Base-by-base conservation (phyloP, 2,113 vertebrate species). In the Nothoprocta perdicaria region DNA sequence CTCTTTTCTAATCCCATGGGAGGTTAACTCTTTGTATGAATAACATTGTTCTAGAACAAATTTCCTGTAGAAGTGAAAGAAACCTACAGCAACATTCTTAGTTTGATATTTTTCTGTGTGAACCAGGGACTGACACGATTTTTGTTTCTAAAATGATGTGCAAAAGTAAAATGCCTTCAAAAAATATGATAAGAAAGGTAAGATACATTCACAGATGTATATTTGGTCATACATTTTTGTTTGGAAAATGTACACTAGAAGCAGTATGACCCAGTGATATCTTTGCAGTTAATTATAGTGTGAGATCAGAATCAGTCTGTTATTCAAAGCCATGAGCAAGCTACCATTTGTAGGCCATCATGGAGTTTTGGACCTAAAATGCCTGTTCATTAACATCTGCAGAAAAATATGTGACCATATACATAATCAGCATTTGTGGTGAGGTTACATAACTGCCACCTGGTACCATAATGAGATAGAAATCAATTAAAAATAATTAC, bases 401-500 rank as follows among this genome's bases (percentile, higher is more conserved):
- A 67, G 81, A 90, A 79, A 85, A 91, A 77, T 91, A 13, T 40
- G 57, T 63, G 50, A 17, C 72, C 60, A 10, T 75, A 84, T 21
- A 95, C 63, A 89, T 60, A 94, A 91, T 68, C 35, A 1, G 29
- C 91, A 86, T 96, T 73, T 72, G 33, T 65, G 48, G 82, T 78
- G 88, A 84, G 84, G 93, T 90, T 88, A 89, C 88, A 68, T 75
- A 53, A 76, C 81, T 88, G 74, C 90, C 95, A 96, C 94, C 88
- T 90, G 93, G 78, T 75, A 87, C 66, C 61, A 84, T 84, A 93
- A 93, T 62, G 73, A 95, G 92, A 95, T 80, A 48, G 92, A 94
- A 92, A 10, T 82, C 91, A 95, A 96, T 96, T 95, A 95, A 94
- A 96, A 96, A 95, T 96, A 95, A 96, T 95, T 96, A 94, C 78